A percentile compares a stretch with the other conserved stretches of the same genome.
These are phyloP conservation scores for Ischnura elegans DNA, from an alignment of 2,888 invertebrate species.

Conservation along the genomic window DNA sequence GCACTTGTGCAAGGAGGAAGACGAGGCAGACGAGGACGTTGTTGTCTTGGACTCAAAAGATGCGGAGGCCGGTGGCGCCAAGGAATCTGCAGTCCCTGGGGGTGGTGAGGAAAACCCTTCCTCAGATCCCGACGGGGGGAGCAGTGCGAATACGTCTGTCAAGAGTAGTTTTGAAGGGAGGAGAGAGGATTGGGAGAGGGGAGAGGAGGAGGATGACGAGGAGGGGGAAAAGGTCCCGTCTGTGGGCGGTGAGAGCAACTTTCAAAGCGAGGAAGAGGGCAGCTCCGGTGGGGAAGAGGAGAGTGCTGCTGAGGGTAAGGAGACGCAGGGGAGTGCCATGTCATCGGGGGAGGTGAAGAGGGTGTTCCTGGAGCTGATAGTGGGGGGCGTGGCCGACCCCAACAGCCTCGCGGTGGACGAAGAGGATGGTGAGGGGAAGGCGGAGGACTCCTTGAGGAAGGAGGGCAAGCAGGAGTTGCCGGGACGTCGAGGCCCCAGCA, in stretches of 20 bases:
- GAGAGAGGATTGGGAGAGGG: conserved; percentile 68
- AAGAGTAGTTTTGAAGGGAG: conserved; percentile 12
- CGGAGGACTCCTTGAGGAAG: background rate
- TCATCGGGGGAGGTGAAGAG: conserved; percentile 25
- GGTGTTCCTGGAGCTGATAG: conserved; percentile 37
- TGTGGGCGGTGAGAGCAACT: conserved; percentile 73
- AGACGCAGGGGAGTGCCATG: background rate
- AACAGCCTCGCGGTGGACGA: conserved; percentile 12
- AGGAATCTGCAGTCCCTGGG: background rate
- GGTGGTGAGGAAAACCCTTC: background rate
- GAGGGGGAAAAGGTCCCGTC: conserved; percentile 53
- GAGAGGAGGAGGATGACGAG: background rate
- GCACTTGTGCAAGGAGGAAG: background rate
- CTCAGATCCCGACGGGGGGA: background rate
- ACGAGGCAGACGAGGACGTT: conserved; percentile 27
- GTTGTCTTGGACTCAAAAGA: background rate
- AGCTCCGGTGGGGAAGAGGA: conserved; percentile 73
- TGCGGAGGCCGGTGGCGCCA: background rate
- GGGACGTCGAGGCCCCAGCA: background rate
- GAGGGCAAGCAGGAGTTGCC: background rate
- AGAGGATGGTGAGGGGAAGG: background rate
- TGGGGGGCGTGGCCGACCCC: conserved; percentile 43
- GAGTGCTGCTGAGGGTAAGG: background rate
- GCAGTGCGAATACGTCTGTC: background rate
- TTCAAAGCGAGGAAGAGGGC: conserved; percentile 72